Evolutionary conservation across 2,888 invertebrate genomes (phyloP), one percentile per base, ranked within the genome.

Genomic region (Watsonalla cultraria): DNA sequence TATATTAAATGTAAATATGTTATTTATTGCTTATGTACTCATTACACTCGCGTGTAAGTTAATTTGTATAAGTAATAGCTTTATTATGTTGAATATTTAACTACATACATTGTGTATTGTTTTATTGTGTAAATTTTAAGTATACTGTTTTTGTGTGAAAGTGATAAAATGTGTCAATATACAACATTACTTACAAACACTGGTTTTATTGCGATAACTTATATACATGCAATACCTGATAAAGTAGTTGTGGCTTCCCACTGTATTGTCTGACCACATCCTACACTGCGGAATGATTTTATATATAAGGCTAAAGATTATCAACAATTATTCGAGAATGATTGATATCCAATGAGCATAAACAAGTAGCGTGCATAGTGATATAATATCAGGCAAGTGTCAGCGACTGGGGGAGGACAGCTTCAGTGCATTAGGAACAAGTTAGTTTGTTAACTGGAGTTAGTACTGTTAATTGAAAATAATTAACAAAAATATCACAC

Each of bases 91-190:
- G 78, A 83, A 76, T 83, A 84, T 84, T 84, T 84, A 84, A 82
- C 77, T 78, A 80, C 68, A 64, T 78, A 80, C 68, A 64, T 78
- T 79, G 78, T 83, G 78, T 84, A 85, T 83, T 78, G 77, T 73
- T 86, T 82, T 85, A 82, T 81, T 84, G 81, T 88, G 81, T 87
- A 86, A 86, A 87, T 85, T 90, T 82, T 89, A 86, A 85, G 82
- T 76, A 72, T 79, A 76, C 80, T 84, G 87, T 89, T 90, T 82
- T 87, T 77, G 86, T 84, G 89, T 90, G 89, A 79, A 86, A 81
- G 84, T 86, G 86, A 86, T 85, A 81, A 82, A 81, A 83, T 80
- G 81, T 86, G 83, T 89, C 86, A 89, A 89, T 89, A 89, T 87
- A 90, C 82, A 87, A 84, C 76, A 86, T 84, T 84, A 86, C 84